Conservation (phyloP, 1,140 invertebrate species). For the Andrena cerasifolii region DNA sequence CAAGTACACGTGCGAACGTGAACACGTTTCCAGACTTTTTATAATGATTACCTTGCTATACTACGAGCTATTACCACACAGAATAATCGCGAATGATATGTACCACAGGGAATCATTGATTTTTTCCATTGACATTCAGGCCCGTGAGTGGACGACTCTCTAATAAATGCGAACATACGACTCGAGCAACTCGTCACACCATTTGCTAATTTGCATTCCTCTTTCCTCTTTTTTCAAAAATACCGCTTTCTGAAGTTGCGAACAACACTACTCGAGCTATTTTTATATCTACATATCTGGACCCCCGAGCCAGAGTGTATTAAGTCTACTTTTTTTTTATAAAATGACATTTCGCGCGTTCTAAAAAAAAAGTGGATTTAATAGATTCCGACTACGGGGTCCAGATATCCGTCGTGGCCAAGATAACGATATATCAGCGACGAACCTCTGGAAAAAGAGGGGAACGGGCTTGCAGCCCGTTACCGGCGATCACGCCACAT, state of each 20-base stretch:
- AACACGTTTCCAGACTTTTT: background rate
- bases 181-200: background rate
- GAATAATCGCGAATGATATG: background rate
- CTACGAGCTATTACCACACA: background rate
- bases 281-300: too few relatives aligned
- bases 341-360: too few relatives aligned
- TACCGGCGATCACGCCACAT: conserved; percentile 29
- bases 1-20: too few relatives aligned
- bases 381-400: too few relatives aligned
- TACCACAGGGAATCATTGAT: background rate
- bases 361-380: too few relatives aligned
- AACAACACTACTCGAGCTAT: too few relatives aligned
- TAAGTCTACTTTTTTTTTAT: too few relatives aligned
- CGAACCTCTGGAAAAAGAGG: background rate
- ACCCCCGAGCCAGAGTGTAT: too few relatives aligned
- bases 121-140: conserved; percentile 17
- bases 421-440: background rate
- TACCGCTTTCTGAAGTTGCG: too few relatives aligned
- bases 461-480: conserved; percentile 1
- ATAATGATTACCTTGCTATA: background rate
- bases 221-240: too few relatives aligned
- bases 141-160: background rate
- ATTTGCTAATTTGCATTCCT: background rate
- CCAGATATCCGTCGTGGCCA: too few relatives aligned
- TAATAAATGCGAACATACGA: conserved; percentile 1